These are phyloP conservation scores for Keiferia lycopersicella DNA, from an alignment of 2,888 invertebrate species.

Conservation along the genomic window DNA sequence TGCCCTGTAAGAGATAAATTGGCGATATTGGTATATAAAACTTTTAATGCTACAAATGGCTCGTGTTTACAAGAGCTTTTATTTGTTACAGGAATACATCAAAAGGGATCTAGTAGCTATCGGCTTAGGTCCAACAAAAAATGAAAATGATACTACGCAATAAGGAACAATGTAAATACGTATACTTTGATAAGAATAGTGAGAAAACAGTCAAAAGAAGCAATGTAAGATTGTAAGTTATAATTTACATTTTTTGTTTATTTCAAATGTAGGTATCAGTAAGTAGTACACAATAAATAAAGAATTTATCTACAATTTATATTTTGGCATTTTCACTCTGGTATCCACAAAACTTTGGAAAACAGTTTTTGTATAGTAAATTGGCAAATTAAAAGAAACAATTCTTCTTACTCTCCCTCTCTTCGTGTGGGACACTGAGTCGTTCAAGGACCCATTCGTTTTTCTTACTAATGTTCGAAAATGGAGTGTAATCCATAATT, in stretches of 20 bases:
- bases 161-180: slow-evolving; percentile 19
- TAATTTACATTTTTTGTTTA: slow-evolving; percentile 30
- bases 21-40: too few relatives aligned
- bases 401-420: too few relatives aligned
- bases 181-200: slow-evolving; percentile 29
- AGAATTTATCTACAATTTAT: slow-evolving; percentile 30
- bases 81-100: slow-evolving; percentile 59
- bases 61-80: too few relatives aligned
- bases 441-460: too few relatives aligned
- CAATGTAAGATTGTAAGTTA: slow-evolving; percentile 17
- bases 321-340: slow-evolving; percentile 24
- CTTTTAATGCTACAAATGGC: too few relatives aligned
- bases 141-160: slow-evolving; percentile 66
- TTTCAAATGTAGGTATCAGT: slow-evolving; percentile 24
- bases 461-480: too few relatives aligned
- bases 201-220: slow-evolving; percentile 16
- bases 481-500: too few relatives aligned
- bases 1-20: too few relatives aligned
- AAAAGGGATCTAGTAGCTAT: slow-evolving; percentile 52
- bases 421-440: too few relatives aligned
- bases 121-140: slow-evolving; percentile 47
- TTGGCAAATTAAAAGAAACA: too few relatives aligned
- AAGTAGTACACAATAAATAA: slow-evolving; percentile 28
- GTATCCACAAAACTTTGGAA: background rate
- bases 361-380: too few relatives aligned